These are phyloP conservation scores for Plagodis dolabraria DNA, from an alignment of 2,888 invertebrate genomes.

Conservation along the genomic window DNA sequence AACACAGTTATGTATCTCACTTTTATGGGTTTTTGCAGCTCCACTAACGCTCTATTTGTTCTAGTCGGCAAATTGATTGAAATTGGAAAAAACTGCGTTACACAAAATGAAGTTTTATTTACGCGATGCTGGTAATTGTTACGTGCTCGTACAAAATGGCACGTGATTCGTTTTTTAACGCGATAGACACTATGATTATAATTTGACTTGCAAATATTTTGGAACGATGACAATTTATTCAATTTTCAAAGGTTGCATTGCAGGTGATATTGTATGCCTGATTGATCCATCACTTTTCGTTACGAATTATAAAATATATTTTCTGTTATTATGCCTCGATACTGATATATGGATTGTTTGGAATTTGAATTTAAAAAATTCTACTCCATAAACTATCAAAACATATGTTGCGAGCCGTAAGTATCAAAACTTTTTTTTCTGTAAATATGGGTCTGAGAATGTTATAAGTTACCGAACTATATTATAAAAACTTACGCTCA, in stretches of 20 bases:
- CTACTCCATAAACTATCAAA: too few species aligned
- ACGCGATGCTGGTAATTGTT: conserved; percentile 11
- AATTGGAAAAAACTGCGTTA: conserved; percentile 30
- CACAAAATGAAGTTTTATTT: conserved; percentile 29
- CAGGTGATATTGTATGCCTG: too few species aligned
- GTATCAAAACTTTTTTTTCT: too few species aligned
- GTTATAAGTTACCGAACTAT: too few species aligned
- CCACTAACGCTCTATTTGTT: conserved; percentile 33
- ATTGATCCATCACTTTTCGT: too few species aligned
- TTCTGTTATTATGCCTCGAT: too few species aligned
- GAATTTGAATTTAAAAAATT: too few species aligned
- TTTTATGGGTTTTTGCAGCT: conserved; percentile 33
- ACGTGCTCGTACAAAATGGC: conserved; percentile 2
- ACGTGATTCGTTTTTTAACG: neutral
- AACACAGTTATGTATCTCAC: conserved; percentile 31
- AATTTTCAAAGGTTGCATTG: neutral
- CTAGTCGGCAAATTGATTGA: conserved; percentile 34
- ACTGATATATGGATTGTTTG: too few species aligned
- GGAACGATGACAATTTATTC: neutral
- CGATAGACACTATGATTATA: neutral
- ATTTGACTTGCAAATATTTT: conserved; percentile 1
- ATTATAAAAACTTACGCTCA: too few species aligned
- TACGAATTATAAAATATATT: too few species aligned
- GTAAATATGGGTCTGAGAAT: too few species aligned
- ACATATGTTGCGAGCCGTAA: too few species aligned